phyloP scores from a whole-genome alignment of 2,888 invertebrate species.

The Saturnia pavonia region DNA sequence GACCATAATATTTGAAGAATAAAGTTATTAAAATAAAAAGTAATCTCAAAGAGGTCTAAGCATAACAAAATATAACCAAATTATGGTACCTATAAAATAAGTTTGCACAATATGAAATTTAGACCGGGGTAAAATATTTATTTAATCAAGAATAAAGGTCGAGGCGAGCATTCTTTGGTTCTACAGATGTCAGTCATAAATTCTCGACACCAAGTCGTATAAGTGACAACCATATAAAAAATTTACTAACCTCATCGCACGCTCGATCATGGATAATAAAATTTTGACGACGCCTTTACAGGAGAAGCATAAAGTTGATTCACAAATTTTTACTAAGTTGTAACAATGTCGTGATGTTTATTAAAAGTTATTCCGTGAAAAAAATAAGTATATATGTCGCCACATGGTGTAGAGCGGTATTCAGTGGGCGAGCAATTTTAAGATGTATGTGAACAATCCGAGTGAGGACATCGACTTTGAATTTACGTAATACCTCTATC shows the following conservation, averaged over 20 bases:
- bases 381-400: too few relatives aligned
- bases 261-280: conserved; percentile 40
- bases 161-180: conserved; percentile 5
- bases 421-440: too few relatives aligned
- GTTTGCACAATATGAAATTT: not conserved
- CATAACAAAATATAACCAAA: not conserved
- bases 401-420: too few relatives aligned
- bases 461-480: too few relatives aligned
- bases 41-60: too few relatives aligned
- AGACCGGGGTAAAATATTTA: not conserved
- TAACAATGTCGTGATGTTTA: not conserved
- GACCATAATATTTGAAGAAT: too few relatives aligned
- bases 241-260: conserved; percentile 37
- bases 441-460: too few relatives aligned
- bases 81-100: not conserved
- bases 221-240: conserved; percentile 46
- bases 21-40: too few relatives aligned
- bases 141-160: conserved; percentile 14
- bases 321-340: conserved; percentile 21
- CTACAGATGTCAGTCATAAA: conserved; percentile 29
- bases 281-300: conserved; percentile 42
- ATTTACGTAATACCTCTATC: too few relatives aligned
- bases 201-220: conserved; percentile 39
- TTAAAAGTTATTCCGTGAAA: not conserved
- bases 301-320: conserved; percentile 25